Conservation (phyloP, 2,113 vertebrate species). For the Hyaena hyaena region DNA sequence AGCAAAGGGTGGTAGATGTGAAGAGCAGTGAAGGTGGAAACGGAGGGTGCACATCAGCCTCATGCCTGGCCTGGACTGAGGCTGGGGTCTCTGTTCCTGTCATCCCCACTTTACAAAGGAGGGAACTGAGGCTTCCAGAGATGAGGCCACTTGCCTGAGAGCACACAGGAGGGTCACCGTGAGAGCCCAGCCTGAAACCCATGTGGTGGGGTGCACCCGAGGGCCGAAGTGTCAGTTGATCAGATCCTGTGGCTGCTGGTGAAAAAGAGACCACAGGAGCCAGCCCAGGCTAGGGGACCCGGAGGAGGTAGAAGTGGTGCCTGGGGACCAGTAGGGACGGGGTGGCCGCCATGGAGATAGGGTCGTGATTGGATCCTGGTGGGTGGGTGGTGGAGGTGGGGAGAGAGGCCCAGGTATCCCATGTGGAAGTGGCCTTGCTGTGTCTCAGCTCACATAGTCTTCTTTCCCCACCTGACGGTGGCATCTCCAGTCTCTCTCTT, state of each 20-base stretch:
- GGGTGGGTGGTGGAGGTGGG: background rate
- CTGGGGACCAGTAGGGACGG: background rate
- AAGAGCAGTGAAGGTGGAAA: background rate
- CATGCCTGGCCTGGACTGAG: background rate
- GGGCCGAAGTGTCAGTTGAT: background rate
- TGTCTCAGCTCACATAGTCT: background rate
- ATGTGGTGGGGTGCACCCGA: background rate
- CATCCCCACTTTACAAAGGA: background rate
- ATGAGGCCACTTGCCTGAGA: background rate
- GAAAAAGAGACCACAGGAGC: background rate
- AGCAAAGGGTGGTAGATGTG: background rate
- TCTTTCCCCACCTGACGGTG: background rate
- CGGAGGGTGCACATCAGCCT: background rate
- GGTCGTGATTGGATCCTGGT: background rate
- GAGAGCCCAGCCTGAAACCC: background rate
- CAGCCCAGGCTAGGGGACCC: background rate
- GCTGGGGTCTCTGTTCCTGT: background rate
- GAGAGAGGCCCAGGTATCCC: background rate
- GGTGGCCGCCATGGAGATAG: background rate
- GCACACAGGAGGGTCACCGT: background rate
- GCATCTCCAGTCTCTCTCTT: background rate
- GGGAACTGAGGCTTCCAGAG: background rate
- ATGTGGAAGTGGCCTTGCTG: background rate
- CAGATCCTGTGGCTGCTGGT: background rate
- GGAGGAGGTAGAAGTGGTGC: background rate